Evolutionary conservation across 2,888 invertebrate species (phyloP), one percentile per base, ranked within the genome.

Genomic region (Tipula unca): DNA sequence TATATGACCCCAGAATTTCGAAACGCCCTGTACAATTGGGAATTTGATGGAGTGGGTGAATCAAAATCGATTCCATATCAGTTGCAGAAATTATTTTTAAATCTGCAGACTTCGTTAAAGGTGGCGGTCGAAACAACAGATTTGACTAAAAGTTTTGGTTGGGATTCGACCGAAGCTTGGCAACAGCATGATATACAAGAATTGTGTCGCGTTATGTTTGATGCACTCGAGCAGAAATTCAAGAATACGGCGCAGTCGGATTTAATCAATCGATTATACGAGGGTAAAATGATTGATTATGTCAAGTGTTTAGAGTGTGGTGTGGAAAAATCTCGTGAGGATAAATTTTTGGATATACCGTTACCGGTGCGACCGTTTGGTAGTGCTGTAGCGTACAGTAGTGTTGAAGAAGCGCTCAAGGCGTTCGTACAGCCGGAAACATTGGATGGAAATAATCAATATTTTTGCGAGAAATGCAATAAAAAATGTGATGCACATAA

Each of bases 101-200:
- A 95, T 89, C 91, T 97, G 86, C 97, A 96, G 92, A 97, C 96
- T 0, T 96, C 96, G 35, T 92, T 93, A 36, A 95, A 95, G 88
- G 92, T 93, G 29, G 95, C 97, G 0, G 94, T 97, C 13, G 96
- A 97, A 90, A 98, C 97, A 2, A 97, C 96, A 14, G 95, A 96
- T 88, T 91, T 97, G 86, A 97, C 97, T 0, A 93, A 93, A 87
- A 96, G 96, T 89, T 98, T 97, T 90, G 97, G 97, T 32, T 98
- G 97, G 97, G 95, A 96, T 89, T 95, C 95, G 69, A 94, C 95
- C 86, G 96, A 97, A 90, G 96, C 96, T 0, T 97, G 97, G 96
- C 96, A 97, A 88, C 97, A 97, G 89, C 97, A 97, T 89, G 97
- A 97, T 89, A 96, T 97, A 85, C 97, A 97, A 89, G 97, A 97